Evolutionary conservation across 2,113 vertebrate genomes (phyloP).

Genomic region (Pyxicephalus adspersus): DNA sequence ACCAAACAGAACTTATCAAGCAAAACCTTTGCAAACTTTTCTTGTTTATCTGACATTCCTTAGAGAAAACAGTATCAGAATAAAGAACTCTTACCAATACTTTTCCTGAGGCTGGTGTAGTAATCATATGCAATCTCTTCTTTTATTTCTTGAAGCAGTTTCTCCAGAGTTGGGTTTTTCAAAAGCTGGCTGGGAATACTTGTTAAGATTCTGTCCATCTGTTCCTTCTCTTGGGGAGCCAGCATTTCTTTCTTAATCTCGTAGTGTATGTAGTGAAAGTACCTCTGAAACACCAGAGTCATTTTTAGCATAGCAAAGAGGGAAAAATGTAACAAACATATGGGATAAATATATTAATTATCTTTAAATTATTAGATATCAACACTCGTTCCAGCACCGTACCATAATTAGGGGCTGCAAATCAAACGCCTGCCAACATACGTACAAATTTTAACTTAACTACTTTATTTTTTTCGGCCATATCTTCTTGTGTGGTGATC

Average conservation of each 20-base stretch:
- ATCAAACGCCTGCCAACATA: too few relatives aligned
- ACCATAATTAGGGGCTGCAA: too few relatives aligned
- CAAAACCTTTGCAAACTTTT: too few relatives aligned
- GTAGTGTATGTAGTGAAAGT: slow-evolving; percentile 79
- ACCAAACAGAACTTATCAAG: too few relatives aligned
- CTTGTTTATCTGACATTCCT: not conserved
- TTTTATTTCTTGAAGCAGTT: slow-evolving; percentile 63
- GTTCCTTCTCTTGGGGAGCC: slow-evolving; percentile 70
- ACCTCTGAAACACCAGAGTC: slow-evolving; percentile 73
- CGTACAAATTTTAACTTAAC: too few relatives aligned
- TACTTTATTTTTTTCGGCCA: too few relatives aligned
- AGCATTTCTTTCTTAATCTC: slow-evolving; percentile 79
- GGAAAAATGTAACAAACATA: not conserved
- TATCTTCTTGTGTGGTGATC: too few relatives aligned
- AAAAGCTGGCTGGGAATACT: slow-evolving; percentile 68
- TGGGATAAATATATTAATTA: too few relatives aligned
- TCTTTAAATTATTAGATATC: too few relatives aligned
- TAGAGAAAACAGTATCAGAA: not conserved
- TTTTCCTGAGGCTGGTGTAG: slow-evolving; percentile 75
- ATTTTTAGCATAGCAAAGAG: slow-evolving; percentile 4
- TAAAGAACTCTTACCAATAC: slow-evolving; percentile 75
- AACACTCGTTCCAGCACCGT: too few relatives aligned
- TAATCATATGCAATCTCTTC: slow-evolving; percentile 79
- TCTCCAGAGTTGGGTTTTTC: slow-evolving; percentile 60
- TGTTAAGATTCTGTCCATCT: slow-evolving; percentile 74